Base-by-base conservation (phyloP, 1,140 invertebrate species). In the Nomia melanderi region DNA sequence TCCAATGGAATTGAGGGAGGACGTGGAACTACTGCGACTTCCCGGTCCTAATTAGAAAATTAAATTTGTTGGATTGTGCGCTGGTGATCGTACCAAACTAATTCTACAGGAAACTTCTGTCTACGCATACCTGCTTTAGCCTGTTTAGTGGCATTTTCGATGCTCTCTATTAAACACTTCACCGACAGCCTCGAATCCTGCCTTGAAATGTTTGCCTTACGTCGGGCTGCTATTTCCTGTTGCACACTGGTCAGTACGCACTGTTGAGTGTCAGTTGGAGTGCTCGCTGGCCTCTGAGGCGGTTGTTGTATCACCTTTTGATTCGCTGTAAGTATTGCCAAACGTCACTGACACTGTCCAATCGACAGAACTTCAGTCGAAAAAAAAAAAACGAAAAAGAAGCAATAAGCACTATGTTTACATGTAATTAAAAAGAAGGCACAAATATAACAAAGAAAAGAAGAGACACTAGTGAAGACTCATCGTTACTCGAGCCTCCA, bases 81-180 rank as follows among this genome's bases (percentile, higher is more conserved):
- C 33, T 36, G 3, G 33, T 36, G 33, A 5, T 36, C 33, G 33
- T 36, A 36, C 3, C 33, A 36, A 36, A 20, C 14, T 2, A 8
- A 12, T 44, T 44, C 14, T 4, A 14, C 0, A 20, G 20, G 27
- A 31, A 25, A 3, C 12, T 0, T 20, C 20, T 44, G 29, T 33
- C 1, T 29, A 14, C 20, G 90, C 85, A 86, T 88, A 93, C 95
- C 94, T 78, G 95, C 93, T 92, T 96, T 96, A 14, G 96, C 95
- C 83, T 97, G 96, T 90, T 97, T 97, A n/a, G 95, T 96, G 12
- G 95, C 95, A 89, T 96, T 97, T 90, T 98, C 97, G 57, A 98
- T 98, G 79, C 96, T 97, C 85, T 97, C 96, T 70, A 98, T 98
- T 6, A 98, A 92, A 59, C 95, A 96, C 89, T 97, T 97, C 1